These are phyloP conservation scores for Hirundo rustica DNA, from an alignment of 2,797 vertebrate genomes.

Conservation along the genomic window DNA sequence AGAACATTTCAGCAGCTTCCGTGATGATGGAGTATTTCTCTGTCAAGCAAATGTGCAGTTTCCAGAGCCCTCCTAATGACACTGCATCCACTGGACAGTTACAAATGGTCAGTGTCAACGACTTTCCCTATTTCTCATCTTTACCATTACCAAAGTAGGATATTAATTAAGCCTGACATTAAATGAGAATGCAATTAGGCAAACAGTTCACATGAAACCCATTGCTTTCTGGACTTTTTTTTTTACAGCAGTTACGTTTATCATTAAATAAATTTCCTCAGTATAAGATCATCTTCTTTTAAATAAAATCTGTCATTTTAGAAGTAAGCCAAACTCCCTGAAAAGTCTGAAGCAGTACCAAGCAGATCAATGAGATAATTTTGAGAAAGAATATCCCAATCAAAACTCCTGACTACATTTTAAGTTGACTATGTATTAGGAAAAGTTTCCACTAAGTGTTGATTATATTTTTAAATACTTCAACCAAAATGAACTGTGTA, in stretches of 20 bases:
- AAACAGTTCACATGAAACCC: conserved; percentile 1
- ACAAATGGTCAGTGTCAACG: neutral
- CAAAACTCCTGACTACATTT: neutral
- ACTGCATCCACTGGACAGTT: neutral
- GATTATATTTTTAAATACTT: neutral
- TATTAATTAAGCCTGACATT: conserved; percentile 45
- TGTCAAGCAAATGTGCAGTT: neutral
- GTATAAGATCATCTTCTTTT: neutral
- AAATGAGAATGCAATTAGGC: conserved; percentile 27
- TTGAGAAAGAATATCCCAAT: neutral
- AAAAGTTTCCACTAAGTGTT: neutral
- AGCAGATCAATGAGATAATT: neutral
- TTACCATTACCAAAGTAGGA: neutral
- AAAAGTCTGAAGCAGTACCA: neutral
- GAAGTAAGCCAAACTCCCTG: neutral
- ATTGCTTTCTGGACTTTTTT: neutral
- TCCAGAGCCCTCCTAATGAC: neutral
- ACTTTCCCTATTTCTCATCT: neutral
- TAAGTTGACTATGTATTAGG: neutral
- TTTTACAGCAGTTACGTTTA: neutral
- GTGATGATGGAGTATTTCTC: neutral
- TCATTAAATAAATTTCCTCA: neutral
- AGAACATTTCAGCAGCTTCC: neutral
- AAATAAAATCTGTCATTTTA: neutral
- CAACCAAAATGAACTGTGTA: neutral